phyloP scores from a whole-genome alignment of 2,888 invertebrate genomes.

The Galerucella nymphaeae region DNA sequence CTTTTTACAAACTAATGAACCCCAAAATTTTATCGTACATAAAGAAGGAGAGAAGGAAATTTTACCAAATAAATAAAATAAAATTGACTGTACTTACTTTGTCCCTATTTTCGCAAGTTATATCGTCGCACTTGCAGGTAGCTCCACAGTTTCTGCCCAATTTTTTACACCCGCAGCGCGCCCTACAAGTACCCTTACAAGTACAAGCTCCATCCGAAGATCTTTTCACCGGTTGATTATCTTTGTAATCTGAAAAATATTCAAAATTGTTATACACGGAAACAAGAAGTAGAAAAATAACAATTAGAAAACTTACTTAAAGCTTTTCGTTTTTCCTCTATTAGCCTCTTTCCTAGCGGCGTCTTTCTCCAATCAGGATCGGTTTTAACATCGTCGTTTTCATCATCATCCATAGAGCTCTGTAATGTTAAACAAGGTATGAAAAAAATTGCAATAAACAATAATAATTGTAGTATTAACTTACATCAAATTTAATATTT shows the following conservation, averaged over 20 bases:
- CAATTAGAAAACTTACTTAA: background rate
- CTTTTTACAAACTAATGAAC: too few species aligned
- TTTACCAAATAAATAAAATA: too few species aligned
- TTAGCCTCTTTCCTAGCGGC: slow-evolving; percentile 68
- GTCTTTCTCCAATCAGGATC: slow-evolving; percentile 81
- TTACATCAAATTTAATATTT: background rate
- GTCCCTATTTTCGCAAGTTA: slow-evolving; percentile 62
- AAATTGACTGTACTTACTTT: slow-evolving; percentile 15
- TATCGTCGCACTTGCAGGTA: slow-evolving; percentile 69
- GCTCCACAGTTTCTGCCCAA: slow-evolving; percentile 63
- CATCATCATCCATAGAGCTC: slow-evolving; percentile 4
- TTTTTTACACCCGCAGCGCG: slow-evolving; percentile 73
- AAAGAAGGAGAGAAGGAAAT: too few species aligned
- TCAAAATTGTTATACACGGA: background rate
- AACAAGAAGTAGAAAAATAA: background rate
- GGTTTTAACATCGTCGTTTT: slow-evolving; percentile 62
- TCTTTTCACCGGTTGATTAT: slow-evolving; percentile 63
- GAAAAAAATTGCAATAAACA: background rate
- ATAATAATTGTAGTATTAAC: background rate
- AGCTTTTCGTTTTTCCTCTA: slow-evolving; percentile 45
- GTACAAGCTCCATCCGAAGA: slow-evolving; percentile 71
- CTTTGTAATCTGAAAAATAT: slow-evolving; percentile 28
- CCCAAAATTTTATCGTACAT: too few species aligned
- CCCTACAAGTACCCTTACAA: slow-evolving; percentile 72
- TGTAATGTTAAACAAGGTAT: background rate